Conservation (phyloP, 2,113 vertebrate genomes). For the Eudyptes chrysolophus region DNA sequence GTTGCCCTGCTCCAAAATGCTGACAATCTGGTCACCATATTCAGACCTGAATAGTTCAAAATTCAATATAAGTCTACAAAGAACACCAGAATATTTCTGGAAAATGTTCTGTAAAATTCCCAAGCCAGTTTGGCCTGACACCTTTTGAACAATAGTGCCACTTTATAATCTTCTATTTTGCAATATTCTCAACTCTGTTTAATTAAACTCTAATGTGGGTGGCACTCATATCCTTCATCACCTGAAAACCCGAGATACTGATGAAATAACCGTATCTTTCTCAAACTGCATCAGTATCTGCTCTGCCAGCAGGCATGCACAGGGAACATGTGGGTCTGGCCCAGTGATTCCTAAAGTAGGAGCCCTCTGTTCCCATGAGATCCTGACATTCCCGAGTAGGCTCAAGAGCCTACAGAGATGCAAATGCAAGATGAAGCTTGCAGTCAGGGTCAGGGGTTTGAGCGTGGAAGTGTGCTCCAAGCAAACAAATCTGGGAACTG, state of each 20-base stretch:
- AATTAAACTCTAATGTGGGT: not conserved
- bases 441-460: not conserved
- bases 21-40: not conserved
- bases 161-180: not conserved
- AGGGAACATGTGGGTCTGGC: not conserved
- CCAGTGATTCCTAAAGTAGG: not conserved
- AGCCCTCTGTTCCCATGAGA: not conserved
- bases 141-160: not conserved
- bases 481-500: not conserved
- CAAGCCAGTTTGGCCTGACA: not conserved
- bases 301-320: not conserved
- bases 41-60: not conserved
- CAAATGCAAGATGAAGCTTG: not conserved
- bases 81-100: not conserved
- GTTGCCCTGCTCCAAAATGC: not conserved
- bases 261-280: not conserved
- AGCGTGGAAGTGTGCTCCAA: fast-evolving
- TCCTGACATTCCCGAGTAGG: not conserved
- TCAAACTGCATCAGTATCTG: not conserved
- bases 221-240: not conserved
- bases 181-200: not conserved
- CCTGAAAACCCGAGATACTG: not conserved
- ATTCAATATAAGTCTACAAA: not conserved
- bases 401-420: not conserved
- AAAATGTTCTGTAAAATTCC: not conserved